phyloP scores from a whole-genome alignment of 1,140 invertebrate genomes.

The Oryzaephilus surinamensis region DNA sequence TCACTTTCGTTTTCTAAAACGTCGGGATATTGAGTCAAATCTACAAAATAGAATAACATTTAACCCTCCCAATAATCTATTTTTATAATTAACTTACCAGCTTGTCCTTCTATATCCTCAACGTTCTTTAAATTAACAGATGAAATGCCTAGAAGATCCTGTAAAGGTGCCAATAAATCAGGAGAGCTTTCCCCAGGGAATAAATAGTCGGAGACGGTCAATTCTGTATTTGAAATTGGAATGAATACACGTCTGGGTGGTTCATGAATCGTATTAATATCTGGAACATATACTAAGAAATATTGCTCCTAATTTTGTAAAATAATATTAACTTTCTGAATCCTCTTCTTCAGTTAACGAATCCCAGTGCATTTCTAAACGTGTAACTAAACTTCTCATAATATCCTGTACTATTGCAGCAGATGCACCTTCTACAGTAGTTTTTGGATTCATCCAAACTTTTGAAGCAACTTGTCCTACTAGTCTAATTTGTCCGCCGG shows the following conservation, averaged over 20 bases:
- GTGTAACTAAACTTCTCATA: slow-evolving; percentile 60
- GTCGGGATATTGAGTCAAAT: slow-evolving; percentile 52
- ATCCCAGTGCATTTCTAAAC: slow-evolving; percentile 78
- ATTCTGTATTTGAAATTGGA: slow-evolving; percentile 47
- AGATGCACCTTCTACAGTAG: slow-evolving; percentile 53
- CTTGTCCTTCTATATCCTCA: slow-evolving; percentile 55
- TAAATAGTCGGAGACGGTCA: slow-evolving; percentile 71
- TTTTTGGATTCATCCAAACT: slow-evolving; percentile 60
- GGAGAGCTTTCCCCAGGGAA: slow-evolving; percentile 71
- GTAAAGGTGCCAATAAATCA: slow-evolving; percentile 60
- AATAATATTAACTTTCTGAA: slow-evolving; percentile 24
- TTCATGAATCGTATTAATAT: slow-evolving; percentile 62
- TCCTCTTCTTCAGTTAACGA: slow-evolving; percentile 63
- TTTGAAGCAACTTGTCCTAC: slow-evolving; percentile 56
- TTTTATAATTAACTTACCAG: slow-evolving; percentile 26
- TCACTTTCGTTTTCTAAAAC: slow-evolving; percentile 42
- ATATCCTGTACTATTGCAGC: slow-evolving; percentile 65
- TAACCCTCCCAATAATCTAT: neutral
- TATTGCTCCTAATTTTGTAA: neutral
- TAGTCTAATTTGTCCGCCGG: slow-evolving; percentile 42
- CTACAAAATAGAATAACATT: slow-evolving; percentile 33
- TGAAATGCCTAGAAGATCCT: slow-evolving; percentile 60
- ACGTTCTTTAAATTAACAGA: slow-evolving; percentile 54
- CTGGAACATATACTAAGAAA: slow-evolving; percentile 32
- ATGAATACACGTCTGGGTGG: slow-evolving; percentile 68